phyloP scores from a whole-genome alignment of 2,797 vertebrate genomes.

The Falco peregrinus region DNA sequence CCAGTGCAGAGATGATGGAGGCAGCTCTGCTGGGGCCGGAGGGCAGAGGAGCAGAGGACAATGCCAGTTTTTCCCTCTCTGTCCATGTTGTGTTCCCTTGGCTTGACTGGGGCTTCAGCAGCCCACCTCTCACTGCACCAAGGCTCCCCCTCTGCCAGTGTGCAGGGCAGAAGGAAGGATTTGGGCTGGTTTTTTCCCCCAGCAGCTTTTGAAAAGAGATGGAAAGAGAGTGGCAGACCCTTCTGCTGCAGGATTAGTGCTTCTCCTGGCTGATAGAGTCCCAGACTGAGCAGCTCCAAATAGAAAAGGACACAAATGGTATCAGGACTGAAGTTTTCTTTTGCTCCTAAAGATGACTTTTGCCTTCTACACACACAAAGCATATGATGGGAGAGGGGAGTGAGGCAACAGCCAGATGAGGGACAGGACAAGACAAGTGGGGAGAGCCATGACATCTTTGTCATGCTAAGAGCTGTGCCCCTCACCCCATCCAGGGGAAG shows the following conservation, averaged over 20 bases:
- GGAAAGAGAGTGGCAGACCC: not conserved
- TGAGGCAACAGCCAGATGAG: fast-evolving
- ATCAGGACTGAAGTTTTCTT: not conserved
- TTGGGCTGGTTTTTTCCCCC: not conserved
- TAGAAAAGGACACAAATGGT: not conserved
- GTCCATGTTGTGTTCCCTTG: fast-evolving
- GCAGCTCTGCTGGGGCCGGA: not conserved
- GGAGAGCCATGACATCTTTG: not conserved
- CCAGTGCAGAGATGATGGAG: fast-evolving
- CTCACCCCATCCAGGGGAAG: not conserved
- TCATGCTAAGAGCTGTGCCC: not conserved
- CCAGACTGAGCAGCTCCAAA: not conserved
- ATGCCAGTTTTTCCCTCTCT: not conserved
- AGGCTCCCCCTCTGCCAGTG: not conserved
- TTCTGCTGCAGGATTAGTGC: not conserved
- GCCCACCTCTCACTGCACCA: not conserved
- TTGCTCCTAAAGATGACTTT: not conserved
- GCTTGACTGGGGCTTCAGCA: not conserved
- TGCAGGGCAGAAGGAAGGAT: not conserved
- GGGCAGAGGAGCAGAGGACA: not conserved
- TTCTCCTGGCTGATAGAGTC: not conserved
- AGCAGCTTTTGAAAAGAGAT: not conserved
- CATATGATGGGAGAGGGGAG: fast-evolving
- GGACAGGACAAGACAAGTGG: fast-evolving
- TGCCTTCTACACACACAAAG: not conserved